Evolutionary conservation across 2,888 invertebrate species (phyloP).

Genomic region (Chymomyza procnemis): DNA sequence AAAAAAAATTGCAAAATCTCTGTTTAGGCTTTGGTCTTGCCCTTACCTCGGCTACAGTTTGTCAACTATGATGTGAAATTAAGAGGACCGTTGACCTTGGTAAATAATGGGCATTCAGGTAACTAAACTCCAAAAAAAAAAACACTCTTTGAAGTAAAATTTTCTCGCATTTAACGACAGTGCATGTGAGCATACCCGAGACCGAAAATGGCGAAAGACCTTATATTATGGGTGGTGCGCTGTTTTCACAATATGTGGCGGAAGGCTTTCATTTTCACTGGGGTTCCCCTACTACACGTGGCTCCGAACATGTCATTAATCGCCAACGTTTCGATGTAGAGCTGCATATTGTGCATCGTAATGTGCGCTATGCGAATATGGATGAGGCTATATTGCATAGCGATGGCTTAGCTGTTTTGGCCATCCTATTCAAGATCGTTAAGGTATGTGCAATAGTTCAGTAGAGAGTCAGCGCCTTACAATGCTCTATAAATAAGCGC

Average conservation of each 20-base stretch:
- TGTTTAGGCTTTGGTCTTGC: constrained; percentile 44
- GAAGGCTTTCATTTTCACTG: constrained; percentile 82
- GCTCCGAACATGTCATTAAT: constrained; percentile 79
- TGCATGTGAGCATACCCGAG: constrained; percentile 51
- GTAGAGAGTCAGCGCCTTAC: no score
- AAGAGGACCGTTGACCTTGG: constrained; percentile 80
- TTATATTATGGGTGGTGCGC: constrained; percentile 56
- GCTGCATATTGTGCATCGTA: constrained; percentile 84
- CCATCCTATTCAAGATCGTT: constrained; percentile 79
- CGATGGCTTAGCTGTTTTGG: constrained; percentile 83
- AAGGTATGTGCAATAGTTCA: no score
- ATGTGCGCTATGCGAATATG: constrained; percentile 80
- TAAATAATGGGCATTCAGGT: constrained; percentile 85
- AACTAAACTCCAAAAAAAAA: constrained; percentile 7
- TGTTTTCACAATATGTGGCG: constrained; percentile 56
- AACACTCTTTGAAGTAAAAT: background rate
- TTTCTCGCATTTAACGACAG: constrained; percentile 37
- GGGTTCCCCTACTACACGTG: constrained; percentile 83
- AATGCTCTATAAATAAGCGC: background rate
- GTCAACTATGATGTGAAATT: constrained; percentile 82
- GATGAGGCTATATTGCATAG: constrained; percentile 79
- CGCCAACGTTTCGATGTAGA: constrained; percentile 81
- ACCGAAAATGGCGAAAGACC: constrained; percentile 57
- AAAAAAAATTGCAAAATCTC: background rate
- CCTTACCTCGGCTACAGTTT: constrained; percentile 55